These are phyloP conservation scores for Sandelia bainsii DNA, from an alignment of 2,797 vertebrate species.

Conservation along the genomic window DNA sequence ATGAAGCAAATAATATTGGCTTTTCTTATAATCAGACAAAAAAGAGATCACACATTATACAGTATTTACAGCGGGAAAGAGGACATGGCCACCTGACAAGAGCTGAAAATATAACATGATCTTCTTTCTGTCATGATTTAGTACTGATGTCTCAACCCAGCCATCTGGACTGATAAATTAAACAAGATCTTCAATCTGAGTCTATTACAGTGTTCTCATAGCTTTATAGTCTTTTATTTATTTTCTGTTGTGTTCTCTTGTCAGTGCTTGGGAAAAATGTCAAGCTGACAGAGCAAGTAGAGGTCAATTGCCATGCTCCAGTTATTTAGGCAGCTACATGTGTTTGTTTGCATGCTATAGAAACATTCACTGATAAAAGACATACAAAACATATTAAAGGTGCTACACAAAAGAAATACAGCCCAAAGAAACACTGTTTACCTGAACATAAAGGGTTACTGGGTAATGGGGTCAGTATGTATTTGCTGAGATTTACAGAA, in stretches of 20 bases:
- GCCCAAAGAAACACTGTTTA: neutral
- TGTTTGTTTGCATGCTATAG: constrained; percentile 27
- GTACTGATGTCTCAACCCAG: constrained; percentile 12
- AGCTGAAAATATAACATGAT: constrained; percentile 6
- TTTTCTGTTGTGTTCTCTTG: constrained; percentile 28
- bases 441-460: constrained; percentile 2
- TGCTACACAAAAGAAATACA: neutral
- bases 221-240: constrained; percentile 39
- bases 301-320: constrained; percentile 46
- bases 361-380: constrained; percentile 10
- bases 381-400: constrained; percentile 1
- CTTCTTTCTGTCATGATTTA: constrained; percentile 30
- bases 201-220: constrained; percentile 25
- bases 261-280: constrained; percentile 26
- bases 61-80: constrained; percentile 2
- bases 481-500: constrained; percentile 22
- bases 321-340: constrained; percentile 22
- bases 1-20: neutral
- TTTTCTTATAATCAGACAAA: constrained; percentile 1
- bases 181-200: constrained; percentile 43
- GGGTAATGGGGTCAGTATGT: constrained; percentile 8
- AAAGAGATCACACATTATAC: neutral
- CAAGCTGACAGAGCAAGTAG: constrained; percentile 25
- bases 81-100: neutral
- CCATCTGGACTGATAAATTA: constrained; percentile 60